Evolutionary conservation across 1,140 invertebrate species (phyloP).

Genomic region (Plutomurus gul): DNA sequence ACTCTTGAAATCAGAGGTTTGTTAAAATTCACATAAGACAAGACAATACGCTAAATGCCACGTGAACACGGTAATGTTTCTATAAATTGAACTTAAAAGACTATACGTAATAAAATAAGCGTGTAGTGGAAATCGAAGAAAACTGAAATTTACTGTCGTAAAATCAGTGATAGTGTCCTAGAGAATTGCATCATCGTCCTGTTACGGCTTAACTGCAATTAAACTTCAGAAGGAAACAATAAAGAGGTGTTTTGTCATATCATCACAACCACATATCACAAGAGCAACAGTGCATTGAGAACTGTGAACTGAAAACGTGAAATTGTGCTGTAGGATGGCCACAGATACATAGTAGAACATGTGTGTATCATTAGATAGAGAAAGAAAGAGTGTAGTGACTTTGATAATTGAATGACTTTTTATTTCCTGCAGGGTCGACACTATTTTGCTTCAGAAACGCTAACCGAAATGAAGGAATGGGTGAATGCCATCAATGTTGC

Average conservation of each 20-base stretch:
- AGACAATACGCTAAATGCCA: no score
- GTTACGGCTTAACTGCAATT: not conserved
- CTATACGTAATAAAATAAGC: no score
- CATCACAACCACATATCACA: not conserved
- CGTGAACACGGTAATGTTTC: no score
- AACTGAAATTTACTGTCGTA: no score
- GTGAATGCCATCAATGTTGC: constrained; percentile 58
- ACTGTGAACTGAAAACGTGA: not conserved
- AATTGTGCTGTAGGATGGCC: not conserved
- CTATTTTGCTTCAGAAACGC: constrained; percentile 60
- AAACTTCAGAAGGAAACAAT: constrained; percentile 9
- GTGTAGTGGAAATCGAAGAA: no score
- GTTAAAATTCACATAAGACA: no score
- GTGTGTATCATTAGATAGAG: constrained; percentile 3
- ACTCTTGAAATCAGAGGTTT: no score
- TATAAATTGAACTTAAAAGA: no score
- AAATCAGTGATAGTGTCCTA: not conserved
- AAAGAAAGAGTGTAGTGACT: not conserved
- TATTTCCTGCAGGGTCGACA: constrained; percentile 54
- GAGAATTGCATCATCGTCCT: not conserved
- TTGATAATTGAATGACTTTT: not conserved
- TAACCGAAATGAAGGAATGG: constrained; percentile 63
- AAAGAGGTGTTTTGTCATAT: constrained; percentile 12
- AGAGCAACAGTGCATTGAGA: constrained; percentile 16
- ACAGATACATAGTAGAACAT: not conserved